Evolutionary conservation across 2,797 vertebrate genomes (phyloP), one percentile per base, ranked within the genome.

Genomic region (Diplodus puntazzo): DNA sequence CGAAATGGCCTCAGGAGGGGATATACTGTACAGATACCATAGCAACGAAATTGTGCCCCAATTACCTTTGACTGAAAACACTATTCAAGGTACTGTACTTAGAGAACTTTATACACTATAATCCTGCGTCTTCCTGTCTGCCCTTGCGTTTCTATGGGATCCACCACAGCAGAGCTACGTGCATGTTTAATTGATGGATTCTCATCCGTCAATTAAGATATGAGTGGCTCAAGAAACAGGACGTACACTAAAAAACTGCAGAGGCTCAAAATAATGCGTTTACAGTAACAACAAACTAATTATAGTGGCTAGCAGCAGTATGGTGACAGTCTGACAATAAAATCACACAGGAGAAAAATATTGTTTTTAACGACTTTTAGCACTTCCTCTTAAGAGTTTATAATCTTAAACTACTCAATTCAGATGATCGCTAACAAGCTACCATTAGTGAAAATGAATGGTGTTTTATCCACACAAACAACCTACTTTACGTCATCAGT

Each of bases 1-100:
- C 73, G 7, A 25, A 75, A 75, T 9, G n/a, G 67, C 80, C 69
- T 63, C 23, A 43, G 81, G 83, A 73, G 66, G 57, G 13, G 79
- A 69, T 74, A 77, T 71, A 21, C 45, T 79, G 54, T 42, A 64
- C 45, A 11, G 69, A 73, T 71, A 18, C 73, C 57, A 84, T 67
- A 61, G 85, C 79, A 79, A 88, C 84, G 87, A 85, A 86, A 84
- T 75, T 20, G 83, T 48, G 42, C 53, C 53, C 43, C 20, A 50
- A 77, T 83, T 87, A 80, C 25, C 39, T 64, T 63, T 73, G 54
- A 43, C 75, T 74, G 52, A 73, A 81, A 88, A 83, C 64, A 64
- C 23, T 20, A 21, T 69, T 75, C 43, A 75, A 60, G 65, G 70
- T 61, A 18, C 20, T 17, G 23, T 21, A 49, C 39, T 39, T 39